Evolutionary conservation across 2,113 vertebrate genomes (phyloP), one percentile per base, ranked within the genome.

Genomic region (Carollia perspicillata): DNA sequence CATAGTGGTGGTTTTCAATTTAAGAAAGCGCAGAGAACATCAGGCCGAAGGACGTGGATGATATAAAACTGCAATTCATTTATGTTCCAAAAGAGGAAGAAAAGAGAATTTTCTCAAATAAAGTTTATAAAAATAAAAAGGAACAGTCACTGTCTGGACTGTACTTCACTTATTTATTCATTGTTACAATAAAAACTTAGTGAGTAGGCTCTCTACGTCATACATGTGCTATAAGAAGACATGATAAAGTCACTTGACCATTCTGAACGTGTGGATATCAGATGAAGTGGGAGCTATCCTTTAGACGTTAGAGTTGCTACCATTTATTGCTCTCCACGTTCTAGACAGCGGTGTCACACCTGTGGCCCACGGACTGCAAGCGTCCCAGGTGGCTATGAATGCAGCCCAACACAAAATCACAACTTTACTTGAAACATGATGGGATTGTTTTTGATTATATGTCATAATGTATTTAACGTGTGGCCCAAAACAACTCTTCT

Each of bases 1-100:
- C 88, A 80, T 77, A 90, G 58, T 44, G 44, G 47, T 12, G 63
- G 90, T 91, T 96, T 74, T 96, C 23, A 63, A 71, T 84, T 88
- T 84, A 63, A 88, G 51, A 92, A 96, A 84, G 85, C 60, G 0
- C 53, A 96, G n/a, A 23, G 20, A 42, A 77, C 33, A 81, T 30
- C 28, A 79, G 93, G 84, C 7, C 30, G 85, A 84, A 96, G 26
- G 9, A 89, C 89, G 18, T 3, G 7, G 18, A 47, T 30, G 53
- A 55, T 26, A 71, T 53, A 53, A 95, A 90, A 89, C 42, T 74
- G 6, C 16, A 58, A 53, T 87, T 89, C 49, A 53, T 37, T 47
- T 68, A 49, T 47, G 12, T 28, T 71, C 47, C 33, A 77, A 35
- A 89, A 83, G 20, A 91, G 47, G n/a, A 71, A 33, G 44, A 44